Evolutionary conservation across 2,113 vertebrate species (phyloP).

Genomic region (Mesocricetus auratus): DNA sequence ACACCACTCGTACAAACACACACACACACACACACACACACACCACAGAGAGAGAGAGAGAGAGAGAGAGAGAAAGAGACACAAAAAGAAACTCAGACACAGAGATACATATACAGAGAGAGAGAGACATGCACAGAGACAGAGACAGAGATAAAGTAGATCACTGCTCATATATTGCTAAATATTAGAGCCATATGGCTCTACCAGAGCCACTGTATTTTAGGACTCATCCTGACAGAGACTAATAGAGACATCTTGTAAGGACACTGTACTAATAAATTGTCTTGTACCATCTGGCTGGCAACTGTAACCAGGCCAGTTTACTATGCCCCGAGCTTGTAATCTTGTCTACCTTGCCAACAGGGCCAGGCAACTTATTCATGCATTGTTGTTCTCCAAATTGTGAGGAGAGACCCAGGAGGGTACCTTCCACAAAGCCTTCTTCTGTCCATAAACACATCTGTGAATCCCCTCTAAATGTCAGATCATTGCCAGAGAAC

Average conservation of each 20-base stretch:
- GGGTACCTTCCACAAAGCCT: constrained; percentile 7
- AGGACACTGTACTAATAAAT: constrained; percentile 36
- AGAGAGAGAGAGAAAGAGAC: neutral
- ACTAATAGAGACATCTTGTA: constrained; percentile 51
- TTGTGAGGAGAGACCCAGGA: neutral
- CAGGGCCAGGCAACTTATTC: neutral
- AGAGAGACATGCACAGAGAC: neutral
- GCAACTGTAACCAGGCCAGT: neutral
- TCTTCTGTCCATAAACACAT: neutral
- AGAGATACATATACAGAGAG: neutral
- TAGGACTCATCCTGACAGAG: neutral
- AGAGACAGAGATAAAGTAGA: neutral
- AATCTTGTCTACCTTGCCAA: neutral
- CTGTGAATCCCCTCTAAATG: constrained; percentile 37
- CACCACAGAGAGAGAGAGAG: neutral
- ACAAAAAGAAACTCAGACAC: neutral
- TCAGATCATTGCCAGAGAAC: constrained; percentile 37
- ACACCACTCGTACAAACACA: neutral
- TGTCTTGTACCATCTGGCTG: neutral
- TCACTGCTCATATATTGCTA: neutral
- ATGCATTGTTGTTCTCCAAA: constrained; percentile 25
- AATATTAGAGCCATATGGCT: neutral
- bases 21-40: neutral
- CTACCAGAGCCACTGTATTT: neutral
- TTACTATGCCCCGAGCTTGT: neutral